phyloP scores from a whole-genome alignment of 2,113 vertebrate genomes.

The Varanus salvator region DNA sequence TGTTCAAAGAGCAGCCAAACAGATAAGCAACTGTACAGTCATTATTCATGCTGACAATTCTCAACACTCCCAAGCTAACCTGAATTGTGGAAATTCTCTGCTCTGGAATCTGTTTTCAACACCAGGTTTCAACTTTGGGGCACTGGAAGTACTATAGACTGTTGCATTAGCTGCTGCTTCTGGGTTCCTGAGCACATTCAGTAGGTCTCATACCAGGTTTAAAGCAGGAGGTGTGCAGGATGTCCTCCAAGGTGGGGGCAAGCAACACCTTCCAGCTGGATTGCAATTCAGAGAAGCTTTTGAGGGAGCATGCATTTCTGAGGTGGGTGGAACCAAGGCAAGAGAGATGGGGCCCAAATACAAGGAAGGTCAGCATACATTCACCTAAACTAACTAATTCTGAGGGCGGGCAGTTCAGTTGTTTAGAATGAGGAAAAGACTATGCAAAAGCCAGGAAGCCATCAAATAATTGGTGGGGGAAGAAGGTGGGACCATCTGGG shows the following conservation, averaged over 20 bases:
- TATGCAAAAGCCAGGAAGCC: no score
- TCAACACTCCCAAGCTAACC: background rate
- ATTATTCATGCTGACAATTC: background rate
- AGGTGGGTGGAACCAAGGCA: no score
- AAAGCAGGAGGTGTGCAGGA: background rate
- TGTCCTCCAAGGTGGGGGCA: background rate
- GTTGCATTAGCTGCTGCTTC: background rate
- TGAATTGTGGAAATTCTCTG: background rate
- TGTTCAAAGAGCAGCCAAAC: background rate
- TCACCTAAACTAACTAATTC: no score
- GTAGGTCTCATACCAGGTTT: background rate
- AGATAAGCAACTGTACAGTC: background rate
- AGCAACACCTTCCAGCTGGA: no score
- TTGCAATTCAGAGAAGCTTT: no score
- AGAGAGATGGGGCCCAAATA: no score
- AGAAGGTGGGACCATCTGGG: no score
- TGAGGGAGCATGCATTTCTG: no score
- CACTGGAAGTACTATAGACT: background rate
- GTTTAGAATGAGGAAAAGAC: no score
- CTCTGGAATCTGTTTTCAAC: background rate
- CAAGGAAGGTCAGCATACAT: no score
- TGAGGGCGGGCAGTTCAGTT: no score
- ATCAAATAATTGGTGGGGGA: no score
- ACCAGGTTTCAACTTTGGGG: background rate
- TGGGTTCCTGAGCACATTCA: background rate